Conservation (phyloP, 30 jellyfish, hydroid and myxozoan species). For the Euphysa ruthae region DNA sequence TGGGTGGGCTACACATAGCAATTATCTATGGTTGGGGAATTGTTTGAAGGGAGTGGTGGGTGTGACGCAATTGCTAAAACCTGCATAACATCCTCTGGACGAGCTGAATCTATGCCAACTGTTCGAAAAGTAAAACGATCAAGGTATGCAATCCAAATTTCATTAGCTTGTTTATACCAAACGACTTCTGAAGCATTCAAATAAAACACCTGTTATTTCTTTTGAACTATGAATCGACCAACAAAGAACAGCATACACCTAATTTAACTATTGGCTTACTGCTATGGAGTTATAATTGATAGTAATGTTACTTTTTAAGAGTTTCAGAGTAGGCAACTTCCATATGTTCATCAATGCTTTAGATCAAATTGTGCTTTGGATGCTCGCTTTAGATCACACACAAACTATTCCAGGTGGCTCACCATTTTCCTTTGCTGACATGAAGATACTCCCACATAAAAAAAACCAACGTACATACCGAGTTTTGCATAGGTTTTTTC, state of each 20-base stretch:
- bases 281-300: no score
- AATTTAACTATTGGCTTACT: no score
- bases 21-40: background rate
- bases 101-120: constrained; percentile 1
- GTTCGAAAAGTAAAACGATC: background rate
- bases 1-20: constrained; percentile 24
- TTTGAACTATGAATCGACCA: background rate
- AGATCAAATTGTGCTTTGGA: no score
- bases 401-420: no score
- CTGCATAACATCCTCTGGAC: background rate
- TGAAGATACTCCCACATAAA: background rate
- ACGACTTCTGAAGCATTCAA: background rate
- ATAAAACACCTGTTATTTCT: background rate
- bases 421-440: background rate
- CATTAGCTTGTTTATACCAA: background rate
- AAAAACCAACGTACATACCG: background rate
- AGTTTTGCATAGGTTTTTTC: background rate
- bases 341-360: no score
- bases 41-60: background rate
- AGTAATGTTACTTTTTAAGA: no score
- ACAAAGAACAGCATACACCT: constrained; percentile 1
- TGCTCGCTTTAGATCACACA: no score
- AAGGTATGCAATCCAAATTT: no score
- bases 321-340: no score
- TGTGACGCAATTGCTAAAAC: no score